Evolutionary conservation across 2,888 invertebrate species (phyloP), one percentile per base, ranked within the genome.

Genomic region (Thereva unica): DNA sequence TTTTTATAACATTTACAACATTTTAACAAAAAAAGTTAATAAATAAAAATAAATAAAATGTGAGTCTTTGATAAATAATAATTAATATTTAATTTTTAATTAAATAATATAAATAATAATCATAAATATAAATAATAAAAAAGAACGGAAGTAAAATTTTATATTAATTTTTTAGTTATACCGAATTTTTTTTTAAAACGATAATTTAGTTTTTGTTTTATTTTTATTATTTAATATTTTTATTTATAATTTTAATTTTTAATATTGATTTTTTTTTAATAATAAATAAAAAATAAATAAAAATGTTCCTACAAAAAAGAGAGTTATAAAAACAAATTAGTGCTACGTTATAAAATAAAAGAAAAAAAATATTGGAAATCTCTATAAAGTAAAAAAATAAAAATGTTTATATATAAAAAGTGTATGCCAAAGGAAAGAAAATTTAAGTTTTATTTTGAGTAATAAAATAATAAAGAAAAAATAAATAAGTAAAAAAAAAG

Each of bases 181-280:
- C 53, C n/a, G 38, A 53, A 38, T 52, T 44, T 2, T 44, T 44
- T 44, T 44, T 23, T 23, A 2, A 23, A 23, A 23, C 23, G 2
- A 23, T 23, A 23, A 23, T 23, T 23, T 23, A 23, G 23, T 23
- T 23, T 23, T 23, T 23, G 23, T 23, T 23, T n/a, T n/a, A n/a
- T n/a, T 23, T 23, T 23, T 23, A 2, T 23, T 23, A 23, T 23
- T 23, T 23, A 2, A 23, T 23, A 23, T 23, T 23, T 23, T 23
- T 23, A 23, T 23, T 23, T 23, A 23, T 23, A 23, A 23, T 23
- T n/a, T n/a, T 23, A 23, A 23, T 23, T 50, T 50, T 50, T 50
- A 34, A 50, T 50, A 7, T 50, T 50, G 7, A n/a, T 34, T 49
- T 50, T 50, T 50, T 42, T n/a, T 4, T 42, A 42, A 42, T 42